Evolutionary conservation across 2,113 vertebrate species (phyloP), one percentile per base, ranked within the genome.

Genomic region (Amazona guildingii): DNA sequence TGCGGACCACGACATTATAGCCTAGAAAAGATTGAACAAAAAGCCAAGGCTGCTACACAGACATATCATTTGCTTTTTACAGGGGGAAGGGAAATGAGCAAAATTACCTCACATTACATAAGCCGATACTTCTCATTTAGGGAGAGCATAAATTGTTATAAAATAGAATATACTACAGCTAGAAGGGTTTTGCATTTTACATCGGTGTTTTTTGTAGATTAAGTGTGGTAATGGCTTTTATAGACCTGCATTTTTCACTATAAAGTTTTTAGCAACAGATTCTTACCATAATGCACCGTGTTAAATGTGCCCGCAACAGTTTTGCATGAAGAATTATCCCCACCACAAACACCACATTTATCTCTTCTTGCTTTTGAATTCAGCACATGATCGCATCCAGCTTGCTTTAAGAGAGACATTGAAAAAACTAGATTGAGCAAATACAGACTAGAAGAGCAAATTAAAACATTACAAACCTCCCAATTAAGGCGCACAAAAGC

Each of bases 351-450:
- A 11, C 99, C 99, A 93, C 99, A 99, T 97, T 99, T 99, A 98
- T 99, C 99, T 98, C 98, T 98, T 97, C 99, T 98, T 92, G 99
- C 99, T 98, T 99, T 99, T 79, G 99, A 99, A 98, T 99, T 99
- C 95, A 99, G 97, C 87, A 99, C 98, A 73, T 99, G 99, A 98
- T 99, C 99, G 23, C 99, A 99, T 98, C 99, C 99, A 46, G 99
- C 99, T 99, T 99, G 99, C 99, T 99, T 98, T 97, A 97, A 97
- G 95, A 95, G 75, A 97, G 97, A 97, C 98, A 95, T 85, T 77
- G 92, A 86, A 94, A 95, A 96, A 95, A 94, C 10, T 12, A 96
- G 74, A 91, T 68, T 95, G 94, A 96, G 91, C 82, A 95, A 96
- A 96, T 52, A 86, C 81, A 96, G 92, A 97, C 88, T 70, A 94